These are phyloP conservation scores for Seriola quinqueradiata DNA, from an alignment of 2,113 vertebrate genomes.

Conservation along the genomic window DNA sequence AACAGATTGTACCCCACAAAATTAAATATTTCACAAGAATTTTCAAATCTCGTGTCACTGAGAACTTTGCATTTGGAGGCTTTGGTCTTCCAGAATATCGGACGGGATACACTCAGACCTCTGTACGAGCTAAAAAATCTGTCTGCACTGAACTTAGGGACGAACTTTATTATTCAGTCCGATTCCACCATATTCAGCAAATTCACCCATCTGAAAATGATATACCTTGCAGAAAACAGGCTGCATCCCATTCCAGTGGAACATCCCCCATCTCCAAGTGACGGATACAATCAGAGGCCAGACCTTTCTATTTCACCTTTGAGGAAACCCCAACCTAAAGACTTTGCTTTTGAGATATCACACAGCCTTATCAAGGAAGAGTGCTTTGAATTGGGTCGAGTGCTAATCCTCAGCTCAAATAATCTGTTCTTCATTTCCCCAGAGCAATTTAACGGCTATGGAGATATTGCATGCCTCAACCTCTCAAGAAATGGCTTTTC, in stretches of 20 bases:
- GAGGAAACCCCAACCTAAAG: not conserved
- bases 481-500: constrained; percentile 85
- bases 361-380: constrained; percentile 70
- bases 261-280: rapidly evolving
- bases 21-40: constrained; percentile 74
- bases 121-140: constrained; percentile 82
- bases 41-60: constrained; percentile 80
- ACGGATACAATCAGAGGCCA: not conserved
- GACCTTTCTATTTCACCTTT: not conserved
- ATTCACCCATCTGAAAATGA: constrained; percentile 73
- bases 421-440: constrained; percentile 86
- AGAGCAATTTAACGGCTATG: constrained; percentile 80
- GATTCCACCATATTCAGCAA: constrained; percentile 74
- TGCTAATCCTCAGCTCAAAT: constrained; percentile 85
- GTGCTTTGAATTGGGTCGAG: constrained; percentile 82
- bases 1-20: constrained; percentile 62
- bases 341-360: constrained; percentile 26
- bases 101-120: constrained; percentile 68
- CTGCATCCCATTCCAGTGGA: constrained; percentile 74
- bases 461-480: constrained; percentile 86
- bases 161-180: constrained; percentile 86
- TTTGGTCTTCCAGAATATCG: constrained; percentile 85
- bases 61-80: constrained; percentile 77
- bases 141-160: constrained; percentile 76
- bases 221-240: constrained; percentile 88